phyloP scores from a whole-genome alignment of 2,113 vertebrate species.

The Xenus cinereus region DNA sequence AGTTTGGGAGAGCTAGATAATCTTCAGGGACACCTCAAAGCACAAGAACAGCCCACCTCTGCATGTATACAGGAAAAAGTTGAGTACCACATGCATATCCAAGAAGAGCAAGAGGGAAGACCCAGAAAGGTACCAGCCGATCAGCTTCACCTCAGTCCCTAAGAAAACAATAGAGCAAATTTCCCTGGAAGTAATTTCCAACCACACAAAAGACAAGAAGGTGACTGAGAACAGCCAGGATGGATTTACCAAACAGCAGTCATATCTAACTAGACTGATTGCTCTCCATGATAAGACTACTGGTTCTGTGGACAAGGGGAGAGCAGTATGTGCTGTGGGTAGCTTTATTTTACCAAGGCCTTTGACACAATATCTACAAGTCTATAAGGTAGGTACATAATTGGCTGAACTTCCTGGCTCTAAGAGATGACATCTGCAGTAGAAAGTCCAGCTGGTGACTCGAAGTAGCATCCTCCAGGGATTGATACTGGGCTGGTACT shows the following conservation, averaged over 20 bases:
- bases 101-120: neutral
- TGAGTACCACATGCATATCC: neutral
- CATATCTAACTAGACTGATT: neutral
- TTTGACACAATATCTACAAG: neutral
- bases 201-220: neutral
- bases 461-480: neutral
- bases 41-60: neutral
- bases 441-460: neutral
- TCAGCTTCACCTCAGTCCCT: neutral
- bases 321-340: neutral
- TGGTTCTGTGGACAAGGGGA: neutral
- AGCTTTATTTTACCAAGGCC: neutral
- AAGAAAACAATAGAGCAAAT: neutral
- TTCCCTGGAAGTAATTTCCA: neutral
- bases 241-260: neutral
- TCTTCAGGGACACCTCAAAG: neutral
- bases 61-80: neutral
- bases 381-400: neutral
- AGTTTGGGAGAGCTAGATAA: neutral
- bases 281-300: neutral
- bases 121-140: neutral
- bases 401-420: neutral
- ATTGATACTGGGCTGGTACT: neutral
- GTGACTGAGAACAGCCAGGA: neutral
- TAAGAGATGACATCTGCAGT: neutral